phyloP scores from a whole-genome alignment of 2,888 invertebrate genomes.

The Dasysyrphus tricinctus region DNA sequence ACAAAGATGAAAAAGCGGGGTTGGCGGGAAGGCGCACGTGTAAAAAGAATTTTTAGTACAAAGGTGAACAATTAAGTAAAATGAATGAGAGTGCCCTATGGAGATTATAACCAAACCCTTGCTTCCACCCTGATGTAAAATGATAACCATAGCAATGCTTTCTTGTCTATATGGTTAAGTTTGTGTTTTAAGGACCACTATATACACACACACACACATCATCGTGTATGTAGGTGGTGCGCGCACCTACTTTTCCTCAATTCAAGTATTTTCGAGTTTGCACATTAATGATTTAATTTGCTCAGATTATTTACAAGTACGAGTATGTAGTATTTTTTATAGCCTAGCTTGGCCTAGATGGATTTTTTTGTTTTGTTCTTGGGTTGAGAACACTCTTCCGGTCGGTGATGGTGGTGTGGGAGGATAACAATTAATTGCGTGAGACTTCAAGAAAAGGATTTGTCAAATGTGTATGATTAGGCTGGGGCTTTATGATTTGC shows the following conservation, averaged over 20 bases:
- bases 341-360: constrained; percentile 37
- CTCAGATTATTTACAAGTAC: constrained; percentile 53
- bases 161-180: constrained; percentile 3
- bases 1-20: background rate
- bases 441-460: background rate
- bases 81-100: constrained; percentile 62
- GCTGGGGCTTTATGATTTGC: background rate
- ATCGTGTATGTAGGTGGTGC: background rate
- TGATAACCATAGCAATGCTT: background rate
- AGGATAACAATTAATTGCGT: constrained; percentile 6
- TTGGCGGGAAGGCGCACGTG: background rate
- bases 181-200: background rate
- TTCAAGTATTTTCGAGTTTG: constrained; percentile 69
- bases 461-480: background rate
- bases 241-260: constrained; percentile 24
- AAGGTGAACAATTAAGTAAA: constrained; percentile 70
- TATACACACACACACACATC: background rate
- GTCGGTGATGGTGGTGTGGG: background rate
- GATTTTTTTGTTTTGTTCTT: background rate
- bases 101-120: constrained; percentile 25
- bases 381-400: constrained; percentile 14
- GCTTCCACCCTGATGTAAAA: background rate
- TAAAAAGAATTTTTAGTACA: constrained; percentile 42
- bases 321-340: background rate
- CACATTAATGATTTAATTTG: constrained; percentile 72